Conservation (phyloP, 2,113 vertebrate species). For the Crotophaga sulcirostris region DNA sequence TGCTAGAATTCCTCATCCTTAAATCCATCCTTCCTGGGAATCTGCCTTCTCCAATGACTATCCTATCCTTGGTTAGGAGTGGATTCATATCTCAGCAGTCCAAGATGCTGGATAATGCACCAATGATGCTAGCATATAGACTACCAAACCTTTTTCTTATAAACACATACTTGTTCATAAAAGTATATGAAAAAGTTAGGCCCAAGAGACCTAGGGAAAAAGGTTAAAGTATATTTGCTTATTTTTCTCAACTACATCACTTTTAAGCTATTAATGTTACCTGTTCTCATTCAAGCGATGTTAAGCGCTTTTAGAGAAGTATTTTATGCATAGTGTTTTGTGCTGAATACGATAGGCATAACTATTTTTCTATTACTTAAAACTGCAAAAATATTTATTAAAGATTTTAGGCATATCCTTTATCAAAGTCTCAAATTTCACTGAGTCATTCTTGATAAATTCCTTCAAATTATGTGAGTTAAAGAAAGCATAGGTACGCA, state of each 20-base stretch:
- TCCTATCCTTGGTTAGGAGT: not conserved
- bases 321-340: not conserved
- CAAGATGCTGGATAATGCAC: not conserved
- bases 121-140: not conserved
- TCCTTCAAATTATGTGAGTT: not conserved
- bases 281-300: not conserved
- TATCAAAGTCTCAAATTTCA: not conserved
- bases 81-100: not conserved
- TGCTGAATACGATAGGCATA: not conserved
- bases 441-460: not conserved
- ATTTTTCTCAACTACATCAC: not conserved
- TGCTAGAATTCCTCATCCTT: not conserved
- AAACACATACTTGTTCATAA: not conserved
- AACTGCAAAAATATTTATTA: not conserved
- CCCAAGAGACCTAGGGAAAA: not conserved
- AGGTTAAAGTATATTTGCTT: not conserved
- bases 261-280: not conserved
- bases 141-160: not conserved
- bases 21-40: not conserved
- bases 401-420: not conserved
- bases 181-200: not conserved
- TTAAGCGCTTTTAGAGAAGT: not conserved
- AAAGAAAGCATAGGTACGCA: not conserved
- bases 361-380: not conserved
- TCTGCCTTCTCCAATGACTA: not conserved